These are phyloP conservation scores for Carpatolechia fugitivella DNA, from an alignment of 2,888 invertebrate genomes.

Conservation along the genomic window DNA sequence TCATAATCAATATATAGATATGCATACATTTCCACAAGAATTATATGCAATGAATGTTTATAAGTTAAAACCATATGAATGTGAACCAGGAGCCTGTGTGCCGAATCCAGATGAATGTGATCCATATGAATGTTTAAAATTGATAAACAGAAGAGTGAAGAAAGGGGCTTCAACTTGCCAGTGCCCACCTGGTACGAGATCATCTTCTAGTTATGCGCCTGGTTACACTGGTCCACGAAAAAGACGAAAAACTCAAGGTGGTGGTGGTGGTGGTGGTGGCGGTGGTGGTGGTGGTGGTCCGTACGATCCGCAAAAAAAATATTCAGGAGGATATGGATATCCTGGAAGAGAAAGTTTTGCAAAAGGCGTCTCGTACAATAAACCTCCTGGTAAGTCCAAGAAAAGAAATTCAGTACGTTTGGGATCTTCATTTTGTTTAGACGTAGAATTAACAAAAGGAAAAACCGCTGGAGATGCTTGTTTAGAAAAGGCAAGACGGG, in stretches of 20 bases:
- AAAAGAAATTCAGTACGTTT: constrained; percentile 22
- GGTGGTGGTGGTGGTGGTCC: no score
- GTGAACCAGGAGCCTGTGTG: constrained; percentile 22
- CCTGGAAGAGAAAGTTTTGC: background rate
- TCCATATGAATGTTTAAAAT: constrained; percentile 23
- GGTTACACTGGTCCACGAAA: background rate
- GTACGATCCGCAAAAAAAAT: background rate
- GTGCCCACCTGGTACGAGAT: constrained; percentile 10
- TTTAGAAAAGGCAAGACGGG: background rate
- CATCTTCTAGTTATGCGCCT: constrained; percentile 9
- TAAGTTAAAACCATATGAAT: constrained; percentile 15
- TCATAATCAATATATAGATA: background rate
- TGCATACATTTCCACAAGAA: background rate
- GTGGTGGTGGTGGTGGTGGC: no score
- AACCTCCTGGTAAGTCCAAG: background rate
- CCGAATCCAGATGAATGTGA: constrained; percentile 21
- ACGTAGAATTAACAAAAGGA: constrained; percentile 34
- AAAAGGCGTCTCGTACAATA: background rate
- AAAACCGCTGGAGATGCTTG: background rate
- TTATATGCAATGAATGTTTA: background rate
- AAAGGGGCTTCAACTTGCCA: background rate
- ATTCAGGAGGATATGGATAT: background rate
- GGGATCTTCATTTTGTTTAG: constrained; percentile 33
- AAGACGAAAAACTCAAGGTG: background rate
- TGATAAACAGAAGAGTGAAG: constrained; percentile 11